phyloP scores from a whole-genome alignment of 2,113 vertebrate genomes.

The Columba janthina region DNA sequence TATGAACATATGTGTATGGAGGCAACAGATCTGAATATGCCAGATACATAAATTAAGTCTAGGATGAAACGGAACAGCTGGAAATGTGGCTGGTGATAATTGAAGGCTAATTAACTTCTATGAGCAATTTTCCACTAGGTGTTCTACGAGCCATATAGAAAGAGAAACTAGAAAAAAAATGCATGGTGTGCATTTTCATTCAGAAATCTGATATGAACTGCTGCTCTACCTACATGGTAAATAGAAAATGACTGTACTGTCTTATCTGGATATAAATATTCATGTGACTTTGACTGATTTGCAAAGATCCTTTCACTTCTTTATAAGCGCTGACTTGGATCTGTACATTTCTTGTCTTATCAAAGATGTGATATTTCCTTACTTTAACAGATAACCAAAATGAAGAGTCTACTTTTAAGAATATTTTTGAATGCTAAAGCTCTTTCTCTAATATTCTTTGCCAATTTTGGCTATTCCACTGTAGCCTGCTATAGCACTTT shows the following conservation, averaged over 20 bases:
- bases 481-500: neutral
- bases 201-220: neutral
- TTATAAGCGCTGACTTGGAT: neutral
- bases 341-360: neutral
- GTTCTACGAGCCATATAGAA: neutral
- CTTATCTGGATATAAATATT: constrained; percentile 15
- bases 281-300: neutral
- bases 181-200: neutral
- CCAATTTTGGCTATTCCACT: neutral
- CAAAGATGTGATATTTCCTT: neutral
- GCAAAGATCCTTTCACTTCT: neutral
- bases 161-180: neutral
- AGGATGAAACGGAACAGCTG: constrained; percentile 44
- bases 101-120: constrained; percentile 33
- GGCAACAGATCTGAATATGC: neutral
- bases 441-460: neutral
- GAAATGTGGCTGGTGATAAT: constrained; percentile 33
- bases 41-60: constrained; percentile 34
- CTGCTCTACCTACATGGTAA: neutral
- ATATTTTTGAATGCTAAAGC: neutral
- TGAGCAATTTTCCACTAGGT: constrained; percentile 24
- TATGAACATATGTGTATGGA: neutral
- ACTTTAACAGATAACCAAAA: neutral
- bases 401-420: neutral
- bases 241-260: neutral